phyloP scores from a whole-genome alignment of 2,888 invertebrate genomes.

The Tenthredo distinguenda region DNA sequence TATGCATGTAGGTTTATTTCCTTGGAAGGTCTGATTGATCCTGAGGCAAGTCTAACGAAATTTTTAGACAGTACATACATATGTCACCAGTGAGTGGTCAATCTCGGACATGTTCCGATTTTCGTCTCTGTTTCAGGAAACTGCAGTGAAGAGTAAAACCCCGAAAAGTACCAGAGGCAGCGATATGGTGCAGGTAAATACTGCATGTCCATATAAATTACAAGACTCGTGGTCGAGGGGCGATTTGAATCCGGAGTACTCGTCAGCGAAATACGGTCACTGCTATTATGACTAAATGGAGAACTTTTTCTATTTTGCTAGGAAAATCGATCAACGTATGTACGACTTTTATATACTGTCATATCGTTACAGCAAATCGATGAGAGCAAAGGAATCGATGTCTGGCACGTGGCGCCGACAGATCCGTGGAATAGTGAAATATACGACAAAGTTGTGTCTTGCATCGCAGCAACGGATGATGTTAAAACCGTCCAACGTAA shows the following conservation, averaged over 20 bases:
- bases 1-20: not conserved
- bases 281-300: not conserved
- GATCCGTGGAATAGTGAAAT: conserved; percentile 64
- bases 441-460: conserved; percentile 60
- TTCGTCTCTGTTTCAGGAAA: not conserved
- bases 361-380: not conserved
- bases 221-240: not conserved
- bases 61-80: too few species aligned
- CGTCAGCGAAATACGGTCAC: not conserved
- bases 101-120: not conserved
- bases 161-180: not conserved
- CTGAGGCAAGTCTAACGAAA: not conserved
- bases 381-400: conserved; percentile 58
- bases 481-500: not conserved
- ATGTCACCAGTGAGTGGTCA: not conserved
- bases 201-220: not conserved
- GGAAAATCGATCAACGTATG: not conserved
- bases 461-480: conserved; percentile 58
- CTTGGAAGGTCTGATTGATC: not conserved
- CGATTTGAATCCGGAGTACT: not conserved
- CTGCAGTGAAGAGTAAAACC: not conserved
- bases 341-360: too few species aligned
- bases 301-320: not conserved
- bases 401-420: conserved; percentile 65
- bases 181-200: not conserved